phyloP scores from a whole-genome alignment of 2,113 vertebrate genomes.

The Sciurus niger region DNA sequence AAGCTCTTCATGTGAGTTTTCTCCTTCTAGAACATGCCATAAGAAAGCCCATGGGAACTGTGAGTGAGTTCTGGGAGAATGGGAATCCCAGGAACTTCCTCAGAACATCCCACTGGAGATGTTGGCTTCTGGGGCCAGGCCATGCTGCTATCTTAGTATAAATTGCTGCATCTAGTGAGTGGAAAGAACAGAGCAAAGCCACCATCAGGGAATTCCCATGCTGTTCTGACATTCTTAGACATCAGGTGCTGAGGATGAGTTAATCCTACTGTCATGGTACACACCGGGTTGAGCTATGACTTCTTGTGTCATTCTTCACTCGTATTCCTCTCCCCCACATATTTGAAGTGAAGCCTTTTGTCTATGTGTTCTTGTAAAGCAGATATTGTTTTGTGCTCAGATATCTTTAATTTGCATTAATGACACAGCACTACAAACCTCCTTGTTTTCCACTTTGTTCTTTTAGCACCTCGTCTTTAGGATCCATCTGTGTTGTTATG shows the following conservation, averaged over 20 bases:
- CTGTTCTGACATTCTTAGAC: neutral
- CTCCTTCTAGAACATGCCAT: neutral
- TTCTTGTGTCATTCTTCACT: neutral
- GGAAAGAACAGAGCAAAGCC: neutral
- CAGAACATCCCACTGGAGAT: neutral
- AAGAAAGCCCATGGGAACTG: neutral
- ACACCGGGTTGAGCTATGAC: neutral
- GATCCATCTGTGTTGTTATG: neutral
- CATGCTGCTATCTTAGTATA: accelerated
- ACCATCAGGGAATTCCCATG: accelerated
- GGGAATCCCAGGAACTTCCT: neutral
- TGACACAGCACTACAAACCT: neutral
- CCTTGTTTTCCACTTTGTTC: neutral
- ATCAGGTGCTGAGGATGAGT: neutral
- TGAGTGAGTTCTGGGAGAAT: neutral
- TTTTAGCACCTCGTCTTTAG: neutral
- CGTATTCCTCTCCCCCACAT: neutral
- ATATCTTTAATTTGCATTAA: neutral
- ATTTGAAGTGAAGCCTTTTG: neutral
- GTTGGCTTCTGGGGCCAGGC: neutral
- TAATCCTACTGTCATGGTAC: neutral
- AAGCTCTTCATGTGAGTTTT: neutral
- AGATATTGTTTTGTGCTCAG: neutral
- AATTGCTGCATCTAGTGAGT: neutral
- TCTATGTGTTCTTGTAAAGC: neutral